phyloP scores from a whole-genome alignment of 2,888 invertebrate species.

The Dynastes hyllus region DNA sequence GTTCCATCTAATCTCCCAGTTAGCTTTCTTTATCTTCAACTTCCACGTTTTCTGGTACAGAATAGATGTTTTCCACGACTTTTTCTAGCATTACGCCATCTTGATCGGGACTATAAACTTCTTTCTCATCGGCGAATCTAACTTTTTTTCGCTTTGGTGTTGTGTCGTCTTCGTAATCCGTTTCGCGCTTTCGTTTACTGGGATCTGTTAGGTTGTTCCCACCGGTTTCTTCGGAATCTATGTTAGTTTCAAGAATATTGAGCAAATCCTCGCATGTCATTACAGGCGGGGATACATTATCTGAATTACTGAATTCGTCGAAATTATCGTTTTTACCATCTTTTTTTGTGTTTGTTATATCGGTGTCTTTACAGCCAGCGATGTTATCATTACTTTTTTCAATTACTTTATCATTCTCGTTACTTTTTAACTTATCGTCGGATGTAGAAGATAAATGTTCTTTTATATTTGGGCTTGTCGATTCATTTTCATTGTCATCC shows the following conservation, averaged over 20 bases:
- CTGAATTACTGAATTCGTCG: constrained; percentile 34
- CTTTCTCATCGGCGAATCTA: constrained; percentile 34
- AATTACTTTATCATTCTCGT: neutral
- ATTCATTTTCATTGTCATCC: neutral
- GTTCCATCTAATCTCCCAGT: neutral
- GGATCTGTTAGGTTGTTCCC: neutral
- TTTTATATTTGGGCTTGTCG: neutral
- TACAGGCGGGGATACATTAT: neutral
- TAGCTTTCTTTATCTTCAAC: constrained; percentile 1
- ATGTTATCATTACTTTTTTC: neutral
- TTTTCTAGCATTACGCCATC: constrained; percentile 25
- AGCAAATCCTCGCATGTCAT: constrained; percentile 47
- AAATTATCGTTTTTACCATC: neutral
- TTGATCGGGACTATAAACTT: constrained; percentile 28
- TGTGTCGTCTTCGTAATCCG: constrained; percentile 21
- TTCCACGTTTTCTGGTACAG: neutral
- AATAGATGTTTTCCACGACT: constrained; percentile 22
- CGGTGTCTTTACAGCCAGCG: neutral
- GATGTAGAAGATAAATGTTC: neutral
- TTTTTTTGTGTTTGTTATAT: neutral
- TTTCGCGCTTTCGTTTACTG: constrained; percentile 14
- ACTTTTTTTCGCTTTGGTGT: constrained; percentile 42
- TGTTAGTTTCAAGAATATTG: constrained; percentile 38
- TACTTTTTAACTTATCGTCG: constrained; percentile 1
- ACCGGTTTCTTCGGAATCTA: constrained; percentile 6